Percentiles rank a stretch among this genome's conserved stretches.
phyloP scores from a whole-genome alignment of 1,140 invertebrate genomes.

The Penaeus indicus region DNA sequence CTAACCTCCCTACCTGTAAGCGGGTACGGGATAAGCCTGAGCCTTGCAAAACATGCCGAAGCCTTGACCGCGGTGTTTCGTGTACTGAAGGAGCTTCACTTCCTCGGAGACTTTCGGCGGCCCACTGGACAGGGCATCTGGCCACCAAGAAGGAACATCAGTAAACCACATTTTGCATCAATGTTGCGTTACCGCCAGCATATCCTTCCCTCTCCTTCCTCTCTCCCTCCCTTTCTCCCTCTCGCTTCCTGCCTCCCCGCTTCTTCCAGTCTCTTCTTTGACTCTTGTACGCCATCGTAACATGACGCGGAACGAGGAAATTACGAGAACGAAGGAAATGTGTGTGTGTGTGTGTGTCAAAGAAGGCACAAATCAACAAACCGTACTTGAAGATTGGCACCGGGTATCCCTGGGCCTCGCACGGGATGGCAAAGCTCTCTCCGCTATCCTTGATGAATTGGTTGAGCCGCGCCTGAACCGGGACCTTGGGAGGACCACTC shows the following conservation, averaged over 20 bases:
- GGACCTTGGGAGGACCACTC: background rate
- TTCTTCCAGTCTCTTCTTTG: too few species aligned
- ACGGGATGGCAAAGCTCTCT: slow-evolving; percentile 40
- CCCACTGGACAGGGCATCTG: slow-evolving; percentile 38
- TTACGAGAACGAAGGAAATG: background rate
- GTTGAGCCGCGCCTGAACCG: background rate
- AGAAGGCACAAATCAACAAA: background rate
- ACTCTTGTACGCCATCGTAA: too few species aligned
- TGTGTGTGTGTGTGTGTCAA: background rate
- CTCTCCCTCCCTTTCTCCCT: too few species aligned
- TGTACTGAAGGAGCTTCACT: slow-evolving; percentile 39
- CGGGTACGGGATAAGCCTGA: background rate
- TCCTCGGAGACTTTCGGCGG: slow-evolving; percentile 6
- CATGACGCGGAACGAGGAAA: too few species aligned
- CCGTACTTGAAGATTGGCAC: slow-evolving; percentile 48
- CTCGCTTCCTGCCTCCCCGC: too few species aligned
- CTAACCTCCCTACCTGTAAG: slow-evolving; percentile 7
- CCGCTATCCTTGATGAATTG: background rate
- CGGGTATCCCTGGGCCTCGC: slow-evolving; percentile 51
- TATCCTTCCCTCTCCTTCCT: too few species aligned
- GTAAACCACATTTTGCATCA: background rate
- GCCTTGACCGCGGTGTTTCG: background rate
- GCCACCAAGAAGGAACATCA: background rate
- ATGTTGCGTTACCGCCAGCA: too few species aligned
- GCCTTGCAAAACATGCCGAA: background rate